phyloP scores from a whole-genome alignment of 2,113 vertebrate genomes.

The Hippolais icterina region DNA sequence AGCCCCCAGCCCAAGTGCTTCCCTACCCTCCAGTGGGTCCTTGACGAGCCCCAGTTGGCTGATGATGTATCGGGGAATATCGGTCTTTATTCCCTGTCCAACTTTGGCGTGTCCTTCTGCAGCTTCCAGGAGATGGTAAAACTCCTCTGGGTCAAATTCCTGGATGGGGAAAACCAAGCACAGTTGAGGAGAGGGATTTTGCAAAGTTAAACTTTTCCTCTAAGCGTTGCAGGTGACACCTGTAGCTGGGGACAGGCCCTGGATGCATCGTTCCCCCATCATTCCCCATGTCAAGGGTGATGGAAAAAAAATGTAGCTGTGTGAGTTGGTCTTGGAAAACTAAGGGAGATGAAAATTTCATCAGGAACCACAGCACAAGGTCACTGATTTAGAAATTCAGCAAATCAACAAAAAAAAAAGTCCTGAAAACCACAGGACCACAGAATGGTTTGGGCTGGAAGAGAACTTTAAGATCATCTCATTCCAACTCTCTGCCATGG shows the following conservation, averaged over 20 bases:
- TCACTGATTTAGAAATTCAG: neutral
- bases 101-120: conserved; percentile 95
- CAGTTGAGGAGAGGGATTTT: neutral
- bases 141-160: conserved; percentile 97
- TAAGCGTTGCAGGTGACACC: neutral
- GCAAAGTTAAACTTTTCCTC: neutral
- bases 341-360: neutral
- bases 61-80: conserved; percentile 95
- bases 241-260: neutral
- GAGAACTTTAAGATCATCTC: neutral
- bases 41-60: conserved; percentile 91
- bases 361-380: neutral
- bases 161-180: conserved; percentile 27
- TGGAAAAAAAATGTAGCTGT: neutral
- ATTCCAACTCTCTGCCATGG: neutral
- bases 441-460: neutral
- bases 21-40: conserved; percentile 87
- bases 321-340: neutral
- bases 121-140: conserved; percentile 94
- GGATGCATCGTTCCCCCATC: rapidly evolving
- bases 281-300: neutral
- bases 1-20: neutral
- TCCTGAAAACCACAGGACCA: neutral
- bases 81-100: conserved; percentile 91
- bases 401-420: neutral